Evolutionary conservation across 2,797 vertebrate genomes (phyloP).

Genomic region (Lophotriccus pileatus): DNA sequence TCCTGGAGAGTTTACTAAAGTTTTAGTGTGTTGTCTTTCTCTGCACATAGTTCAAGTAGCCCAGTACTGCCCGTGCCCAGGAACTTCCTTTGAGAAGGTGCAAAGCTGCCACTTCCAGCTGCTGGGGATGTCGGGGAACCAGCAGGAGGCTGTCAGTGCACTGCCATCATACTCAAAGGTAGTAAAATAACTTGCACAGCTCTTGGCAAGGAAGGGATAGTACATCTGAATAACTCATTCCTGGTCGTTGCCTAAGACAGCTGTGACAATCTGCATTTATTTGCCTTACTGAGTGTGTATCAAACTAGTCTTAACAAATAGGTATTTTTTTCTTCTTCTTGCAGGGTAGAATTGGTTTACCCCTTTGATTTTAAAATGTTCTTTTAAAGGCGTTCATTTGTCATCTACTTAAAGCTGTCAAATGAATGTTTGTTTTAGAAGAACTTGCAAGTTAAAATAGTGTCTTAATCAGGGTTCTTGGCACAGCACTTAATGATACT

Average conservation of each 20-base stretch:
- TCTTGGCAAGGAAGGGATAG: neutral
- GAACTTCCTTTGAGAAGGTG: neutral
- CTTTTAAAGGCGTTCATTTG: neutral
- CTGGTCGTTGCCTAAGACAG: neutral
- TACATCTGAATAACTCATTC: neutral
- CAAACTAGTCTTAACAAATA: neutral
- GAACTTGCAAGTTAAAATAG: neutral
- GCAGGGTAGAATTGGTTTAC: neutral
- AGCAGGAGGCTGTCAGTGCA: neutral
- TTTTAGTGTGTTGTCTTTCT: neutral
- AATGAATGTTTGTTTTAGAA: neutral
- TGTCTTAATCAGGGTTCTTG: conserved; percentile 21
- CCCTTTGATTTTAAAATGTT: neutral
- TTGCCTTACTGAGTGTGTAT: neutral
- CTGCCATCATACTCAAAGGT: accelerated
- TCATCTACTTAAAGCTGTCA: neutral
- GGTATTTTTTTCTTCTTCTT: neutral
- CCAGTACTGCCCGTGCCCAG: neutral
- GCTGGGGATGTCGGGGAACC: neutral
- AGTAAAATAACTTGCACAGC: neutral
- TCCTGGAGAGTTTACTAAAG: neutral
- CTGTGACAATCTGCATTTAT: neutral
- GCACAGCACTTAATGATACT: neutral
- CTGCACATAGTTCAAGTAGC: neutral
- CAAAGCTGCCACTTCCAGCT: neutral